Conservation (phyloP, 2,888 invertebrate genomes). For the Herminia tarsipennalis region DNA sequence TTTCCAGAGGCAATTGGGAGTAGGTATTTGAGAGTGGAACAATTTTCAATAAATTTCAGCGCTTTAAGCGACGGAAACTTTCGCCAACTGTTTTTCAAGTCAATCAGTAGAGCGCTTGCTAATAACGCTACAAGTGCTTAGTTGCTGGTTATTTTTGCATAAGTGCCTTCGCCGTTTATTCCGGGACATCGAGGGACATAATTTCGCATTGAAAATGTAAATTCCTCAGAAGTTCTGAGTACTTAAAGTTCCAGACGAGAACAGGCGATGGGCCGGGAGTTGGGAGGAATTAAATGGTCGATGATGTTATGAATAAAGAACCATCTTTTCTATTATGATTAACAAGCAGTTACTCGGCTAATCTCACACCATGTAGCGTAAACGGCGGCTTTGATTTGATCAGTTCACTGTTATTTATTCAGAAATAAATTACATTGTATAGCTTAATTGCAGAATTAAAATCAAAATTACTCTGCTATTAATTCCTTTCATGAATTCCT, state of each 20-base stretch:
- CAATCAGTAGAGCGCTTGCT: slow-evolving; percentile 39
- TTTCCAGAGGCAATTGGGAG: too few species aligned
- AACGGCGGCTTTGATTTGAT: too few species aligned
- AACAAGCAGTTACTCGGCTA: too few species aligned
- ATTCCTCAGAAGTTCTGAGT: slow-evolving; percentile 48
- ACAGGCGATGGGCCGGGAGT: slow-evolving; percentile 24
- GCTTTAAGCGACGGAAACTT: slow-evolving; percentile 16
- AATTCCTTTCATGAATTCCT: too few species aligned
- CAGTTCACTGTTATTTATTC: too few species aligned
- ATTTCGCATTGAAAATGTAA: slow-evolving; percentile 63
- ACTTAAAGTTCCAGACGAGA: slow-evolving; percentile 44
- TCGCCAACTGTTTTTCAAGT: slow-evolving; percentile 44
- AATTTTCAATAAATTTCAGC: slow-evolving; percentile 26
- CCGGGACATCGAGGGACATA: slow-evolving; percentile 54
- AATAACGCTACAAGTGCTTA: slow-evolving; percentile 41
- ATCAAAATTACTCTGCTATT: too few species aligned
- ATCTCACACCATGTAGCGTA: too few species aligned
- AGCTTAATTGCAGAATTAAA: too few species aligned
- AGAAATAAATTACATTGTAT: too few species aligned
- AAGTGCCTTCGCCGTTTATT: slow-evolving; percentile 49
- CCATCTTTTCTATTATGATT: too few species aligned
- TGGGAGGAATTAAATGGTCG: too few species aligned
- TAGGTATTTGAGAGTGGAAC: slow-evolving; percentile 5
- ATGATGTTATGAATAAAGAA: too few species aligned
- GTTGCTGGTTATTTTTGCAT: slow-evolving; percentile 55